Evolutionary conservation across 2,888 invertebrate species (phyloP).

Genomic region (Eupeodes latifasciatus): DNA sequence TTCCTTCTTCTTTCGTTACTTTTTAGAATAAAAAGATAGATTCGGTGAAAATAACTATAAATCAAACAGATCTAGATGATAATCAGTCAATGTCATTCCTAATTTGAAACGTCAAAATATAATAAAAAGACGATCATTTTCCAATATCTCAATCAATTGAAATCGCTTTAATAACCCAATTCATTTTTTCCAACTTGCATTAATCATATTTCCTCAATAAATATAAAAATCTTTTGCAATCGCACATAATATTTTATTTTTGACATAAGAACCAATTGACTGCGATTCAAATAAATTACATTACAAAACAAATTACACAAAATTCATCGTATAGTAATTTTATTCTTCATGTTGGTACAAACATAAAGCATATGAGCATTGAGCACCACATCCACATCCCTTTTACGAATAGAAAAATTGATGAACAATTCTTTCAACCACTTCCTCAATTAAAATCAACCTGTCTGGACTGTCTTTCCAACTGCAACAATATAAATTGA

Average conservation of each 20-base stretch:
- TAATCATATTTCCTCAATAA: not conserved
- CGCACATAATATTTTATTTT: not conserved
- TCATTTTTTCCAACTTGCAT: not conserved
- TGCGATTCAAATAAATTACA: not conserved
- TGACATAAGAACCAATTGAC: not conserved
- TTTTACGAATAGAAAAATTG: slow-evolving; percentile 27
- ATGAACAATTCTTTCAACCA: slow-evolving; percentile 22
- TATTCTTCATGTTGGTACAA: not conserved
- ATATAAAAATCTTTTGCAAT: not conserved
- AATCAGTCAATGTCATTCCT: not conserved
- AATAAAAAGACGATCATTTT: too few relatives aligned
- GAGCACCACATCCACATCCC: slow-evolving; percentile 31
- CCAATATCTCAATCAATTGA: too few relatives aligned
- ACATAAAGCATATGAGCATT: not conserved
- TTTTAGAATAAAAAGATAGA: too few relatives aligned
- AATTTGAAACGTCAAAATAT: too few relatives aligned
- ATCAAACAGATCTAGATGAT: too few relatives aligned
- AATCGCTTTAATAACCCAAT: not conserved
- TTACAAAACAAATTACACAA: not conserved
- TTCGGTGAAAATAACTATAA: too few relatives aligned
- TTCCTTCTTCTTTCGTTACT: too few relatives aligned
- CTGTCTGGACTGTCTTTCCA: slow-evolving; percentile 47
- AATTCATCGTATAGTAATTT: not conserved
- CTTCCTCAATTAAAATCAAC: slow-evolving; percentile 70
- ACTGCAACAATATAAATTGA: slow-evolving; percentile 71